Conservation (phyloP, 2,888 invertebrate species). For the Sinodicranocentrus sp. region DNA sequence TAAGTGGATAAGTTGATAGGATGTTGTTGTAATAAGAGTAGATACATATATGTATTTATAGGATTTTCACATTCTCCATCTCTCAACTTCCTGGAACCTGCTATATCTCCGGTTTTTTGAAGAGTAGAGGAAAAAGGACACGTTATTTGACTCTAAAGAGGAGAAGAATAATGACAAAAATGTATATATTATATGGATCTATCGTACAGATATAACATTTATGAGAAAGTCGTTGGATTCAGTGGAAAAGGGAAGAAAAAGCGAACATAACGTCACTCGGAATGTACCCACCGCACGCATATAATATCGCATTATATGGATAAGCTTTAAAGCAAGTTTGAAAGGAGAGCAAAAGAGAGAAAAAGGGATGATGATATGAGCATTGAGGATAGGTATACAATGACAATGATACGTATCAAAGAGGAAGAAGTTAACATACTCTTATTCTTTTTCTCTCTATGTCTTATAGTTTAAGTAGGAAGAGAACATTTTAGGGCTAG, state of each 20-base stretch:
- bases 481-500: constrained; percentile 41
- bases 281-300: constrained; percentile 43
- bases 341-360: constrained; percentile 38
- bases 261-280: constrained; percentile 48
- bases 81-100: too few species aligned
- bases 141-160: constrained; percentile 26
- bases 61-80: too few species aligned
- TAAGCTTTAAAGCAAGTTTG: constrained; percentile 62
- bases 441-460: constrained; percentile 38
- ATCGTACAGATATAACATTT: constrained; percentile 43
- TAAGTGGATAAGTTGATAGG: too few species aligned
- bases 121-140: constrained; percentile 44
- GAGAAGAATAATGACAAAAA: constrained; percentile 59
- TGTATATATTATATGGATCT: constrained; percentile 49
- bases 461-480: constrained; percentile 11
- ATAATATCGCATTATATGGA: constrained; percentile 55
- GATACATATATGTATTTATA: too few species aligned
- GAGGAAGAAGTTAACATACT: constrained; percentile 62
- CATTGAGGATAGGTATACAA: constrained; percentile 63
- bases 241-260: constrained; percentile 42
- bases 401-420: constrained; percentile 67
- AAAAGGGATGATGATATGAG: constrained; percentile 59
- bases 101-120: too few species aligned
- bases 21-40: too few species aligned
- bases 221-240: constrained; percentile 65